phyloP scores from a whole-genome alignment of 2,888 invertebrate genomes.

The Stenolophus ochropezus region DNA sequence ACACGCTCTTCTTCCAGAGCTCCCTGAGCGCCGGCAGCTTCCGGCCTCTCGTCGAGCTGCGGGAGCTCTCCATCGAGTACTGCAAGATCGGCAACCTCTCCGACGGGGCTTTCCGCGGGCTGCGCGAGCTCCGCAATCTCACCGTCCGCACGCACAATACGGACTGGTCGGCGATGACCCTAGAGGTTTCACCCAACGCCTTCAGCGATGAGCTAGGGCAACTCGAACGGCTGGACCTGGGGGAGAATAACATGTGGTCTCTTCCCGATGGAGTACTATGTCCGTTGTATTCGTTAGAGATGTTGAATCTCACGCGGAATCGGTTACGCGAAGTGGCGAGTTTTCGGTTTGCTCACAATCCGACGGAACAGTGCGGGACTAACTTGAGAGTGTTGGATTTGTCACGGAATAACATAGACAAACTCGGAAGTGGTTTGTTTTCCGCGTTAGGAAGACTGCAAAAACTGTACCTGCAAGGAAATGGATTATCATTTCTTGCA shows the following conservation, averaged over 20 bases:
- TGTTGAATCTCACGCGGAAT: conserved; percentile 87
- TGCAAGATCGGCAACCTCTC: conserved; percentile 89
- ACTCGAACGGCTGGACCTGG: conserved; percentile 84
- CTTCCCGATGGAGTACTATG: conserved; percentile 86
- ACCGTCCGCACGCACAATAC: conserved; percentile 89
- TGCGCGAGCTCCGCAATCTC: conserved; percentile 85
- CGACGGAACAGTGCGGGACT: conserved; percentile 81
- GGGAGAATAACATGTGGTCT: conserved; percentile 87
- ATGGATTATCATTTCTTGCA: conserved; percentile 84
- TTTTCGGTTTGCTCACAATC: conserved; percentile 81
- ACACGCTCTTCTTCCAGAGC: conserved; percentile 87
- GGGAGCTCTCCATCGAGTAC: conserved; percentile 86
- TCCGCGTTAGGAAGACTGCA: conserved; percentile 83
- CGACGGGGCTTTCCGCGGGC: conserved; percentile 87
- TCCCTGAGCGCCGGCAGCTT: conserved; percentile 86
- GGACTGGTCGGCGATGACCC: conserved; percentile 87
- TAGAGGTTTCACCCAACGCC: conserved; percentile 84
- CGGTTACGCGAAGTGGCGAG: conserved; percentile 84
- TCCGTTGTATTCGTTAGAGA: conserved; percentile 83
- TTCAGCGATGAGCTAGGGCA: conserved; percentile 84
- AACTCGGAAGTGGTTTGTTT: conserved; percentile 82
- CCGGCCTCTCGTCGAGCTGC: conserved; percentile 83
- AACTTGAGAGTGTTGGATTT: conserved; percentile 83
- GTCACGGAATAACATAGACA: conserved; percentile 86
- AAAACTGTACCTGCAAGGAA: conserved; percentile 85